Evolutionary conservation across 1,140 invertebrate genomes (phyloP), one percentile per base, ranked within the genome.

Genomic region (Procambarus virginalis): DNA sequence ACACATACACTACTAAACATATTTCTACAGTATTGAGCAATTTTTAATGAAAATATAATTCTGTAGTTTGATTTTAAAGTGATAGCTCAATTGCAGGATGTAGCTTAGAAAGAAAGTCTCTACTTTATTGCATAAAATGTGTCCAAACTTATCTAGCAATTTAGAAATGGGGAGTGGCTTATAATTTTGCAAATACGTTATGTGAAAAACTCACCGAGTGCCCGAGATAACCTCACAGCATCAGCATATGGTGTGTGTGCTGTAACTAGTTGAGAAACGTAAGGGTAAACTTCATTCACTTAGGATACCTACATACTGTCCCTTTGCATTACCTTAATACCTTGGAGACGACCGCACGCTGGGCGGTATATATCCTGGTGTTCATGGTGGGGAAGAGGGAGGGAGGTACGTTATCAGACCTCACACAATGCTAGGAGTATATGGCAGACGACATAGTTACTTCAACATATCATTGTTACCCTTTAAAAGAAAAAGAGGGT

Each of bases 341-440:
- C 84, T 64, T 86, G 84, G 3, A 77, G 84, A 20, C 75, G 84
- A 78, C 84, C 84, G 75, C 84, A 86, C 17, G 84, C 70, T 55
- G 84, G 84, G 84, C 84, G 84, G 84, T 86, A 86, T 78, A 86
- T 86, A 78, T 86, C 84, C 84, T 86, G 73, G 46, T 78, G 84
- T 58, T 77, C 49, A 77, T 76, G 75, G 79, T 55, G 79, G 79
- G 79, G 51, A 14, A 58, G 79, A 58, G 79, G 79, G 73, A 78
- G 83, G 34, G 83, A 73, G 83, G 68, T 48, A 49, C 46, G 76
- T 45, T 73, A 68, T 75, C 46, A 84, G 68, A 73, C 83, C 83
- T 75, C 83, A 51, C 73, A 75, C 48, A 51, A 48, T 73, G 49
- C 83, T 84, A 75, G 45, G 70, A 73, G 12, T 84, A 84, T 84